These are phyloP conservation scores for Graphium colonna DNA, from an alignment of 2,888 invertebrate genomes.

Conservation along the genomic window DNA sequence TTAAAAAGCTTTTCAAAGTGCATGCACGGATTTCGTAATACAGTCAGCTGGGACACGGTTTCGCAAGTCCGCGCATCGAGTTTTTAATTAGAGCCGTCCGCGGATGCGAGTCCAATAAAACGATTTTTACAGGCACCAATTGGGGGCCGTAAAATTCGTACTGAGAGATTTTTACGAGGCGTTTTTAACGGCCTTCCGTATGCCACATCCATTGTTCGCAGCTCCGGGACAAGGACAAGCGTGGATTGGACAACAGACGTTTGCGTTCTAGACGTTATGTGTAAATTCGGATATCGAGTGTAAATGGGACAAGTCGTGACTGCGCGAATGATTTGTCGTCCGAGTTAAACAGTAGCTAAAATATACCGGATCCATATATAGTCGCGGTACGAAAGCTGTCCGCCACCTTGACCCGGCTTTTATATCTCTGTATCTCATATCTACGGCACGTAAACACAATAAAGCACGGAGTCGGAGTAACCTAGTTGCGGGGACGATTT, in stretches of 20 bases:
- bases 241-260: conserved; percentile 63
- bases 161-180: conserved; percentile 72
- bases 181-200: conserved; percentile 69
- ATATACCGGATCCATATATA: conserved; percentile 62
- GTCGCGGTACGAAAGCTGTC: conserved; percentile 68
- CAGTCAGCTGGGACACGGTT: conserved; percentile 45
- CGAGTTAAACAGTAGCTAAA: conserved; percentile 58
- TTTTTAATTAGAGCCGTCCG: conserved; percentile 75
- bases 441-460: conserved; percentile 76
- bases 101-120: conserved; percentile 76
- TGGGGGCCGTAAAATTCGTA: conserved; percentile 75
- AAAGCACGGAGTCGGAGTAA: conserved; percentile 68
- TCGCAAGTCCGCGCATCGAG: conserved; percentile 62
- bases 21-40: conserved; percentile 49
- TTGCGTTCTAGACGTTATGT: conserved; percentile 53
- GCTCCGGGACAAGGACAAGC: conserved; percentile 56
- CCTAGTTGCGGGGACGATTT: conserved; percentile 58
- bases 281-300: conserved; percentile 54
- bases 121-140: conserved; percentile 75
- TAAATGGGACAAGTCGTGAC: conserved; percentile 59
- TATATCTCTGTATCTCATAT: conserved; percentile 64
- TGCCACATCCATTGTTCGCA: conserved; percentile 62
- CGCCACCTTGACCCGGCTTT: conserved; percentile 70
- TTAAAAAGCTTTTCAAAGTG: conserved; percentile 46
- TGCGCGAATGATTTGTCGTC: conserved; percentile 43